Conservation (phyloP, 1,140 invertebrate species). For the Eubasilissa regina region DNA sequence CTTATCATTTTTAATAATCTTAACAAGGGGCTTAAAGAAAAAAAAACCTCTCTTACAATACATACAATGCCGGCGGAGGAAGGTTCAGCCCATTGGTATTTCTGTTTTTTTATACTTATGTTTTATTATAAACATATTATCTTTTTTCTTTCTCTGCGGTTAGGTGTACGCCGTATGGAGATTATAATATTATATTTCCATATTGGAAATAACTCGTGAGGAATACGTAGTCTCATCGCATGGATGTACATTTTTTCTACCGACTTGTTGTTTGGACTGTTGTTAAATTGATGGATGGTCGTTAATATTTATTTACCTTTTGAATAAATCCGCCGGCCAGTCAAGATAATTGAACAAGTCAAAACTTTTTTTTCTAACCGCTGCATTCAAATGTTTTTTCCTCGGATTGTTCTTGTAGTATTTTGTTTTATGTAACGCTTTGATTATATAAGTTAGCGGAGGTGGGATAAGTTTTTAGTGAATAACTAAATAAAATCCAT, state of each 20-base stretch:
- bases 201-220: constrained; percentile 27
- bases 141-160: constrained; percentile 30
- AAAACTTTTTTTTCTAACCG: constrained; percentile 47
- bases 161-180: constrained; percentile 12
- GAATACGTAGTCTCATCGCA: background rate
- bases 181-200: constrained; percentile 45
- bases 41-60: constrained; percentile 53
- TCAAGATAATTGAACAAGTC: constrained; percentile 53
- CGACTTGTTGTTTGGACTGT: constrained; percentile 38
- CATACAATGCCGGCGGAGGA: constrained; percentile 40
- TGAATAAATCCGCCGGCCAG: constrained; percentile 48
- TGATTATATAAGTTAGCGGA: no score
- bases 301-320: constrained; percentile 52
- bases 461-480: no score
- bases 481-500: no score
- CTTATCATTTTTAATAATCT: constrained; percentile 62
- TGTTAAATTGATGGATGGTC: constrained; percentile 54
- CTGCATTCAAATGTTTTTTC: constrained; percentile 22
- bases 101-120: constrained; percentile 44
- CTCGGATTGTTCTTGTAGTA: no score
- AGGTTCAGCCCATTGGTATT: constrained; percentile 49
- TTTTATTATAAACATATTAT: constrained; percentile 45
- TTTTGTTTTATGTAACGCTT: no score
- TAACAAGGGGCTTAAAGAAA: constrained; percentile 59
- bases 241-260: constrained; percentile 32